A percentile compares a stretch with the other conserved stretches of the same genome.
These are phyloP conservation scores for Araneus ventricosus DNA, from an alignment of 1,140 invertebrate species.

Conservation along the genomic window DNA sequence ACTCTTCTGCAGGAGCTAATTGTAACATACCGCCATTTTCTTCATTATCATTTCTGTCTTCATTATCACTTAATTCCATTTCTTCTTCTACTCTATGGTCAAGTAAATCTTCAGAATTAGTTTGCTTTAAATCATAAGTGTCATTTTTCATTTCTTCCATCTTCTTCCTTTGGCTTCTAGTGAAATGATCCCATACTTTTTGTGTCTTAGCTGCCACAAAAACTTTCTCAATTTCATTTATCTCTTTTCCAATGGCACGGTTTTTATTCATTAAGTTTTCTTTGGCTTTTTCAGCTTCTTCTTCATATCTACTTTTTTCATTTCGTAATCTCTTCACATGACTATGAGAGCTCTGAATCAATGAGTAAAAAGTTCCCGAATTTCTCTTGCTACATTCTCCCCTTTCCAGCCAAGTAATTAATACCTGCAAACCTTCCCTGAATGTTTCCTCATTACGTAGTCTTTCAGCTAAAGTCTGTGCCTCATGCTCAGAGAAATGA, in stretches of 20 bases:
- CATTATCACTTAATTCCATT: slow-evolving; percentile 90
- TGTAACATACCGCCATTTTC: neutral
- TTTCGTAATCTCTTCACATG: slow-evolving; percentile 90
- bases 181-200: slow-evolving; percentile 99
- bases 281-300: slow-evolving; percentile 90
- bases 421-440: slow-evolving; percentile 84
- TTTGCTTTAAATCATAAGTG: slow-evolving; percentile 86
- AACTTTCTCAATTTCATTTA: slow-evolving; percentile 98
- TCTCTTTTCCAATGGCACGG: slow-evolving; percentile 89
- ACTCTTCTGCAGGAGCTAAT: neutral
- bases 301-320: slow-evolving; percentile 92
- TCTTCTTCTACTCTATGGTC: slow-evolving; percentile 87
- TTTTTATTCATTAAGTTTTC: slow-evolving; percentile 89
- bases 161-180: slow-evolving; percentile 98
- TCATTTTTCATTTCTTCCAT: slow-evolving; percentile 98
- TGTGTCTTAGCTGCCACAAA: slow-evolving; percentile 96
- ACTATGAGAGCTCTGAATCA: slow-evolving; percentile 96
- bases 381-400: slow-evolving; percentile 95
- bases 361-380: slow-evolving; percentile 93
- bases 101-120: slow-evolving; percentile 87
- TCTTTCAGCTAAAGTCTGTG: slow-evolving; percentile 88
- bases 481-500: slow-evolving; percentile 92
- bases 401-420: slow-evolving; percentile 93
- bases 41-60: slow-evolving; percentile 78
- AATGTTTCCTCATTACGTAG: slow-evolving; percentile 86